A percentile compares a stretch with the other conserved stretches of the same genome.
phyloP scores from a whole-genome alignment of 2,888 invertebrate genomes.

The Phortica okadai region DNA sequence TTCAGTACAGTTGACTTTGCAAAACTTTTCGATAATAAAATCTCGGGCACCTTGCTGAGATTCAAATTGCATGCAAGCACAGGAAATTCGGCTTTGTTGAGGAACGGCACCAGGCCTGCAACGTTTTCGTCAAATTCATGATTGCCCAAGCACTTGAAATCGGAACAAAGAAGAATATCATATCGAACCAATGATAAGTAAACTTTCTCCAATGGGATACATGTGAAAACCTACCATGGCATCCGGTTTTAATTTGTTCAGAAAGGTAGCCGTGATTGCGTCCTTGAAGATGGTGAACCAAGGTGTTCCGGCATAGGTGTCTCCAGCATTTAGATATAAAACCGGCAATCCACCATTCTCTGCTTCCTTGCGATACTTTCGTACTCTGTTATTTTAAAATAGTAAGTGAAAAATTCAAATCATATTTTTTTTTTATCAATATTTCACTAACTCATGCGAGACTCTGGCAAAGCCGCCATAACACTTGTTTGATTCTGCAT shows the following conservation, averaged over 20 bases:
- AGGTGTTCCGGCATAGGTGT: conserved; percentile 92
- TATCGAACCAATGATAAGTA: no score
- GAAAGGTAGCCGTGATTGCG: conserved; percentile 86
- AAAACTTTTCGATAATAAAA: conserved; percentile 77
- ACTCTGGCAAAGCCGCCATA: conserved; percentile 92
- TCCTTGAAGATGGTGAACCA: conserved; percentile 92
- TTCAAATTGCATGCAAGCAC: conserved; percentile 88
- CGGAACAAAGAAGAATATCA: no score
- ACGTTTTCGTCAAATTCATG: conserved; percentile 94
- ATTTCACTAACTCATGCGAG: conserved; percentile 76
- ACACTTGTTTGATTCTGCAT: conserved; percentile 81
- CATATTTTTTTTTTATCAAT: no score
- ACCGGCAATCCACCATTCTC: conserved; percentile 80
- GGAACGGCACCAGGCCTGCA: conserved; percentile 84
- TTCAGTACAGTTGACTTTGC: conserved; percentile 82
- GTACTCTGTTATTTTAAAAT: conserved; percentile 76
- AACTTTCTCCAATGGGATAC: no score
- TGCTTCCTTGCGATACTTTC: conserved; percentile 80
- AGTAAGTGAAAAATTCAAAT: background rate
- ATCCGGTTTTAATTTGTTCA: conserved; percentile 88
- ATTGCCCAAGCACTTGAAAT: conserved; percentile 83
- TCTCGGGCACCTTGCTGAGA: conserved; percentile 80
- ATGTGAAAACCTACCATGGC: conserved; percentile 82
- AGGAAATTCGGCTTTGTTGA: conserved; percentile 84
- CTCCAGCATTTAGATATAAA: conserved; percentile 92